phyloP scores from a whole-genome alignment of 2,888 invertebrate species.

The Thecocarcelia acutangulata region DNA sequence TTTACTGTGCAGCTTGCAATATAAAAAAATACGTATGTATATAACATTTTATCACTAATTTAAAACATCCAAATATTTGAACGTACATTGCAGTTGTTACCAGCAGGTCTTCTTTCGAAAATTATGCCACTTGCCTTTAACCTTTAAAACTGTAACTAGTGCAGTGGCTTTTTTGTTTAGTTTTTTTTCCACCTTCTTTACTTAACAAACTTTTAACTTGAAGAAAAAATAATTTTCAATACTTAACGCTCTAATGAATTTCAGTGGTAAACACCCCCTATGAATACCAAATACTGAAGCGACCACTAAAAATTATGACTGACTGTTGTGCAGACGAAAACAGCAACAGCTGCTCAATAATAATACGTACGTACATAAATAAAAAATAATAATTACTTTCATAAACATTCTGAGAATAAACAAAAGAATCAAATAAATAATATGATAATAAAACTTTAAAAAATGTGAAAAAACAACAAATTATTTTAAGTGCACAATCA shows the following conservation, averaged over 20 bases:
- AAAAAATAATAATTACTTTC: constrained; percentile 36
- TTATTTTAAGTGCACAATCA: no score
- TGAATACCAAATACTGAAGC: neutral
- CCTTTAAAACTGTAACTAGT: constrained; percentile 42
- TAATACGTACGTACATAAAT: neutral
- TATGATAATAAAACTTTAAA: constrained; percentile 3
- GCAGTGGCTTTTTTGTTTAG: constrained; percentile 22
- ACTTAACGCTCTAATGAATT: constrained; percentile 62
- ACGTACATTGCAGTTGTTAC: neutral
- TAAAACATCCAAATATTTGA: no score
- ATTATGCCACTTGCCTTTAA: constrained; percentile 31
- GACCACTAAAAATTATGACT: constrained; percentile 34
- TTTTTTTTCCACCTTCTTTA: constrained; percentile 7
- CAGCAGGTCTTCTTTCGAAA: constrained; percentile 26
- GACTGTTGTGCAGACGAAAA: constrained; percentile 12
- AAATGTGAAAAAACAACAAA: neutral
- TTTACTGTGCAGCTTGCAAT: no score
- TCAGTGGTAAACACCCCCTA: constrained; percentile 52
- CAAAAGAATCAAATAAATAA: constrained; percentile 21
- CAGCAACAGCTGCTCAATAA: constrained; percentile 54
- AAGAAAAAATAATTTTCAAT: constrained; percentile 55
- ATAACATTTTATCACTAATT: no score
- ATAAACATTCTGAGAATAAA: constrained; percentile 26
- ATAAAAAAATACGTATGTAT: no score
- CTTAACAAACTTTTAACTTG: constrained; percentile 32